Conservation (phyloP, 2,888 invertebrate genomes). For the Noctua pronuba region DNA sequence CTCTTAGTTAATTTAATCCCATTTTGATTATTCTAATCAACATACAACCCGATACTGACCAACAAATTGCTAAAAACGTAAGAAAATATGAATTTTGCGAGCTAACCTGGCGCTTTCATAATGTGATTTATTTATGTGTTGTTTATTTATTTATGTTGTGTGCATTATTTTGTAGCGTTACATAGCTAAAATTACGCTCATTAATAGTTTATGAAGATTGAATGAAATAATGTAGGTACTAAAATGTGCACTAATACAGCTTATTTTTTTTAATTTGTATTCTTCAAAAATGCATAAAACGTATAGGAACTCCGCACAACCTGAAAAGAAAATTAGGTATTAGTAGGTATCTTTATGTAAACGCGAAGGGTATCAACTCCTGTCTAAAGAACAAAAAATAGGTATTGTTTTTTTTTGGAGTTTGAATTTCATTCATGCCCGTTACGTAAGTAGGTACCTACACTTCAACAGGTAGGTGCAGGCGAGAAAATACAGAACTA, state of each 20-base stretch:
- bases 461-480: background rate
- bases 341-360: background rate
- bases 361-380: background rate
- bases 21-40: too few relatives aligned
- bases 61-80: too few relatives aligned
- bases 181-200: background rate
- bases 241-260: background rate
- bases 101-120: too few relatives aligned
- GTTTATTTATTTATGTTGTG: too few relatives aligned
- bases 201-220: background rate
- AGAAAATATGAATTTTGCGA: too few relatives aligned
- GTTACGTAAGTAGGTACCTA: too few relatives aligned
- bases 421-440: too few relatives aligned
- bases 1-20: too few relatives aligned
- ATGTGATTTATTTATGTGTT: too few relatives aligned
- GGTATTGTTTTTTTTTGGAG: too few relatives aligned
- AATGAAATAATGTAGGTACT: background rate
- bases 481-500: background rate
- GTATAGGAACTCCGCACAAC: slow-evolving; percentile 71
- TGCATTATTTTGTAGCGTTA: background rate
- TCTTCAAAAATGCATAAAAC: slow-evolving; percentile 47
- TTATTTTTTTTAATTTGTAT: slow-evolving; percentile 28
- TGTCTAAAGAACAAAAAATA: background rate
- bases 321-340: slow-evolving; percentile 4
- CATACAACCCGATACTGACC: too few relatives aligned